Conservation (phyloP, 2,797 vertebrate genomes). For the Sebastes elongatus region DNA sequence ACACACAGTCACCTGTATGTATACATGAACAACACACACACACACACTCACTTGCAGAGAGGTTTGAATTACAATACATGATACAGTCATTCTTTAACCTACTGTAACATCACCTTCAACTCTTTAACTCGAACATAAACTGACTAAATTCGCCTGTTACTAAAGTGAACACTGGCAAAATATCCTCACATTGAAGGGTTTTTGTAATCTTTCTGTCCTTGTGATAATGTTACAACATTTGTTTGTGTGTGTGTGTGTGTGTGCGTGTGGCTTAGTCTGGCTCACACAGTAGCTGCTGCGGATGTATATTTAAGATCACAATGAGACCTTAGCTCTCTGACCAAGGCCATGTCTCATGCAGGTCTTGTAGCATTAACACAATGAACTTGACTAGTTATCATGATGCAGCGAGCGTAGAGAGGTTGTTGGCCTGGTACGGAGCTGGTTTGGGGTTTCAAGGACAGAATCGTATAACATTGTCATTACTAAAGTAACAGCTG, state of each 20-base stretch:
- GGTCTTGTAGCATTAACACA: constrained; percentile 44
- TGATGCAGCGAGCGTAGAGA: constrained; percentile 51
- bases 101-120: not conserved
- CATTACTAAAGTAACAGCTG: constrained; percentile 70
- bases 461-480: constrained; percentile 68
- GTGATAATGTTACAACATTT: not conserved
- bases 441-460: constrained; percentile 66
- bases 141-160: not conserved
- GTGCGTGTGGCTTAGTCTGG: not conserved
- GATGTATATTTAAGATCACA: constrained; percentile 49
- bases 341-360: constrained; percentile 13
- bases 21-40: constrained; percentile 10
- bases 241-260: not conserved
- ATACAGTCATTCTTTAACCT: not conserved
- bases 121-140: not conserved
- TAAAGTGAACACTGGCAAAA: not conserved
- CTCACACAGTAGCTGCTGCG: constrained; percentile 22
- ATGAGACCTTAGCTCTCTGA: constrained; percentile 26
- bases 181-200: not conserved
- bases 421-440: constrained; percentile 44
- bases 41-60: not conserved
- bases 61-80: constrained; percentile 28
- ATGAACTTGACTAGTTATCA: constrained; percentile 45
- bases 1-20: constrained; percentile 42
- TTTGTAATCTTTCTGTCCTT: not conserved